phyloP scores from a whole-genome alignment of 2,797 vertebrate species.

The Delichon dasypus region DNA sequence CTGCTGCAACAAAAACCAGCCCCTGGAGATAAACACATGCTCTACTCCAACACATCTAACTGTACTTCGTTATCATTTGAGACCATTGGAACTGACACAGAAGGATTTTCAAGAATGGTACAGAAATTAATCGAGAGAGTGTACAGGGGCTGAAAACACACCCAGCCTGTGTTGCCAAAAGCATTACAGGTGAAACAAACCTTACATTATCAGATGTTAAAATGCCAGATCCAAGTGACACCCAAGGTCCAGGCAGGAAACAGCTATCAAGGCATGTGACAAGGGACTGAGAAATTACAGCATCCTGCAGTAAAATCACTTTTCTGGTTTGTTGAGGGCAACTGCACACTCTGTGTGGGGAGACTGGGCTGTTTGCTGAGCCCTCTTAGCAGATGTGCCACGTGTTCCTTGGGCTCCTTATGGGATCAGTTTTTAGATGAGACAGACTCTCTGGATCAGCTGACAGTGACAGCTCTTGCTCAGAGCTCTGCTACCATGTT shows the following conservation, averaged over 20 bases:
- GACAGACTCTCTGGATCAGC: background rate
- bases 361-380: background rate
- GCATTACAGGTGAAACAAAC: background rate
- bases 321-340: background rate
- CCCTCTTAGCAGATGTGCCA: background rate
- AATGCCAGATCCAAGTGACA: background rate
- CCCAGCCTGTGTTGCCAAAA: background rate
- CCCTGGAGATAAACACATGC: background rate
- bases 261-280: background rate
- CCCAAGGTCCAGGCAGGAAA: background rate
- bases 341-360: background rate
- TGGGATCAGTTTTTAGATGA: background rate
- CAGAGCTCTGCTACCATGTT: background rate
- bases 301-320: background rate
- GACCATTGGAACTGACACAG: background rate
- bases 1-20: constrained; percentile 9
- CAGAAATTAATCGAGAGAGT: background rate
- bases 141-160: background rate
- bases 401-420: background rate
- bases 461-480: background rate
- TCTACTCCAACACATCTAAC: background rate
- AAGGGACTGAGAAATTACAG: background rate
- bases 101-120: background rate
- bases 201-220: background rate
- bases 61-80: background rate